These are phyloP conservation scores for Pelochelys cantorii DNA, from an alignment of 2,797 vertebrate genomes.

Conservation along the genomic window DNA sequence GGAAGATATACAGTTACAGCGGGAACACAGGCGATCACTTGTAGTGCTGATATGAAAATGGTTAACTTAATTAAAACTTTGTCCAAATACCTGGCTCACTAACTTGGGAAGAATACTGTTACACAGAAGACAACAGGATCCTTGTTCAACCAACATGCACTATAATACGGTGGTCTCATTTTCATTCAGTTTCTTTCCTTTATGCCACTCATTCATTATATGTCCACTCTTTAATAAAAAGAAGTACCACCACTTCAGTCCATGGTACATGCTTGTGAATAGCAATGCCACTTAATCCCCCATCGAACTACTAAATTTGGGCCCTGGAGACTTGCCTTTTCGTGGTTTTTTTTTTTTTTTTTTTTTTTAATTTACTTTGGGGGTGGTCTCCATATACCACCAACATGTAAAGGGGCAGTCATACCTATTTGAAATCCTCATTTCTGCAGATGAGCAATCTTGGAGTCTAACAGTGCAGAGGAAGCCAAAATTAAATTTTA, in stretches of 20 bases:
- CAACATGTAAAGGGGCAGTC: rapidly evolving
- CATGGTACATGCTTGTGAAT: not conserved
- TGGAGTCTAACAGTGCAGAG: not conserved
- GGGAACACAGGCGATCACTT: slow-evolving; percentile 63
- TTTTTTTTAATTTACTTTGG: not conserved
- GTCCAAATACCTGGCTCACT: slow-evolving; percentile 55
- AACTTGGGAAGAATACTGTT: slow-evolving; percentile 59
- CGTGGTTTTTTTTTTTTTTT: not conserved
- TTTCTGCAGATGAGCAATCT: rapidly evolving
- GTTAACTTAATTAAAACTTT: slow-evolving; percentile 79
- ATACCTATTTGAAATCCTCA: not conserved
- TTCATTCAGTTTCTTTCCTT: slow-evolving; percentile 65
- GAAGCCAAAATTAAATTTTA: not conserved
- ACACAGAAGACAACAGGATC: slow-evolving; percentile 63
- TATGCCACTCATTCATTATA: slow-evolving; percentile 42
- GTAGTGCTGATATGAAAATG: slow-evolving; percentile 50
- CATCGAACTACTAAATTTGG: not conserved
- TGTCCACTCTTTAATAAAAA: slow-evolving; percentile 22
- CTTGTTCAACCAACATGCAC: slow-evolving; percentile 57
- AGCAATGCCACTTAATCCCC: slow-evolving; percentile 45
- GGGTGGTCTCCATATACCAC: slow-evolving; percentile 40
- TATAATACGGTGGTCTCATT: slow-evolving; percentile 30
- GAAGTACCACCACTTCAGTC: not conserved
- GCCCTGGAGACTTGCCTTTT: not conserved
- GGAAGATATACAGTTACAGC: slow-evolving; percentile 20